A percentile compares a stretch with the other conserved stretches of the same genome.
Conservation (phyloP, 2,888 invertebrate genomes). For the Tromatobia lineatoria region DNA sequence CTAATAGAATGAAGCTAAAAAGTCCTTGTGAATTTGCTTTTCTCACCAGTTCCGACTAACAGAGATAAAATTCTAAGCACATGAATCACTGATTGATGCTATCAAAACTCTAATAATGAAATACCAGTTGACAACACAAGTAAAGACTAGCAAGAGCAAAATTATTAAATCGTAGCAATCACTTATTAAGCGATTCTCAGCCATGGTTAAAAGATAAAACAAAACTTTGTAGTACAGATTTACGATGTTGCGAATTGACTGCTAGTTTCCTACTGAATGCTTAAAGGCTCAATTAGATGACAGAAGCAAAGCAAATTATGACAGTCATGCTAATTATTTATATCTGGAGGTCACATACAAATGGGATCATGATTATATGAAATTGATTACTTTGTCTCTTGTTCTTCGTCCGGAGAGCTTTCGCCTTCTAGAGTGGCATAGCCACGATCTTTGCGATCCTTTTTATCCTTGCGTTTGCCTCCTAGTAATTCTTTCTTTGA, state of each 20-base stretch:
- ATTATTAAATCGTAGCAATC: slow-evolving; percentile 71
- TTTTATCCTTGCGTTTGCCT: slow-evolving; percentile 93
- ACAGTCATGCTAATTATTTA: slow-evolving; percentile 36
- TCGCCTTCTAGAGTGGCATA: slow-evolving; percentile 97
- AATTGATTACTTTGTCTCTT: slow-evolving; percentile 91
- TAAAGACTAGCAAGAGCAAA: slow-evolving; percentile 69
- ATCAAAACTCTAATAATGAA: slow-evolving; percentile 72
- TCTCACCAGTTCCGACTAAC: neutral
- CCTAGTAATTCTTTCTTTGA: slow-evolving; percentile 92
- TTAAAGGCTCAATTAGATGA: slow-evolving; percentile 10
- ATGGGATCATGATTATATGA: neutral
- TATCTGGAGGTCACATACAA: neutral
- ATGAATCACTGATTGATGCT: slow-evolving; percentile 12
- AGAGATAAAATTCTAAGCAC: slow-evolving; percentile 36
- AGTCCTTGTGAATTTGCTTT: neutral
- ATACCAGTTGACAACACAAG: slow-evolving; percentile 73
- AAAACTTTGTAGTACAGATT: neutral
- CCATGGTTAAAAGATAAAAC: slow-evolving; percentile 32
- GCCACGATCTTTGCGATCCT: slow-evolving; percentile 95
- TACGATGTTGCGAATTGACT: neutral
- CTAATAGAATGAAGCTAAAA: neutral
- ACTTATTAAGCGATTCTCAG: slow-evolving; percentile 70
- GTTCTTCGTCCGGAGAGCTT: slow-evolving; percentile 96
- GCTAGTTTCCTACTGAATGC: neutral
- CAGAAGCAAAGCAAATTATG: slow-evolving; percentile 49